A percentile compares a stretch with the other conserved stretches of the same genome.
Conservation (phyloP, 1,140 invertebrate species). For the Archegozetes longisetosus region DNA sequence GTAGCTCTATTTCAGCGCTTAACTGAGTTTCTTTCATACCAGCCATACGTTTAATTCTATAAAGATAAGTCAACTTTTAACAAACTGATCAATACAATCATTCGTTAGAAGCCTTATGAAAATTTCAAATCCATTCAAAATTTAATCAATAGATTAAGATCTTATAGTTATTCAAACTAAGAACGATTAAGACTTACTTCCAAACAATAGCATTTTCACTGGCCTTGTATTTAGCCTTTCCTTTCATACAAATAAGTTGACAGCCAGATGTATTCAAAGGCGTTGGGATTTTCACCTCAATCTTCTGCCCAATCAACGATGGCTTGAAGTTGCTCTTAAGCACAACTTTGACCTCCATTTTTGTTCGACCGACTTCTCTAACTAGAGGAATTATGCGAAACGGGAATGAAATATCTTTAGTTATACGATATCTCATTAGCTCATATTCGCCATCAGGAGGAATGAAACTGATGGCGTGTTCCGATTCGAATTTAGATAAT, state of each 20-base stretch:
- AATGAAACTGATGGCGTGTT: constrained; percentile 99
- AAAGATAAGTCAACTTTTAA: too few species aligned
- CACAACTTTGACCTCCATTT: constrained; percentile 99
- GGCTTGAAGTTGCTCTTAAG: constrained; percentile 99
- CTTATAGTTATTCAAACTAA: constrained; percentile 14
- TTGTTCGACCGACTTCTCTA: constrained; percentile 89
- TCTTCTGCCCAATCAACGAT: constrained; percentile 93
- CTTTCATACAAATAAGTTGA: constrained; percentile 96
- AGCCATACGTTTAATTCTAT: constrained; percentile 94
- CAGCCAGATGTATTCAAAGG: constrained; percentile 97
- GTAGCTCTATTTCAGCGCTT: constrained; percentile 96
- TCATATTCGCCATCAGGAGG: constrained; percentile 99
- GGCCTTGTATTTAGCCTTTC: constrained; percentile 99
- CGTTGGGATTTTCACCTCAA: constrained; percentile 90
- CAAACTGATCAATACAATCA: too few species aligned
- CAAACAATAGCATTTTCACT: constrained; percentile 99
- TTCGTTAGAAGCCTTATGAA: too few species aligned
- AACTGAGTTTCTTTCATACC: constrained; percentile 99
- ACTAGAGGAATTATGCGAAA: constrained; percentile 98
- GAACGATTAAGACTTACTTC: constrained; percentile 54
- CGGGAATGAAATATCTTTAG: constrained; percentile 98
- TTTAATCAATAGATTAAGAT: constrained; percentile 11
- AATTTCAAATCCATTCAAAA: too few species aligned
- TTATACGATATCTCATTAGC: constrained; percentile 98
- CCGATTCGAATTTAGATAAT: constrained; percentile 98